Evolutionary conservation across 2,888 invertebrate genomes (phyloP).

Genomic region (Drosophila histrio): DNA sequence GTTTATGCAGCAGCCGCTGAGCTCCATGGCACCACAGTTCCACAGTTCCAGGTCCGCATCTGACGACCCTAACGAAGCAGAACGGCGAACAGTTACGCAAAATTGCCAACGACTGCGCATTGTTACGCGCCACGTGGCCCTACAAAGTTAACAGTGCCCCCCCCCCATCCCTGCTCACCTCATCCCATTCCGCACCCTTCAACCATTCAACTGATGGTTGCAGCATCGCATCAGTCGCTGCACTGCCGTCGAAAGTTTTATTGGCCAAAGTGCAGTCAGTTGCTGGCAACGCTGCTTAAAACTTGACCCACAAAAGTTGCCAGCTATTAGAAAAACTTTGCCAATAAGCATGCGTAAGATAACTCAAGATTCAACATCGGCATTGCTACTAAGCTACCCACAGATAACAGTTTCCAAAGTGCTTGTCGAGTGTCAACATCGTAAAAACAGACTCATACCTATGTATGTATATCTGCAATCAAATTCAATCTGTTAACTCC

Average conservation of each 20-base stretch:
- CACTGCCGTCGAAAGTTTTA: constrained; percentile 63
- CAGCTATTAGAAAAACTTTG: constrained; percentile 57
- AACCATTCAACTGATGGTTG: constrained; percentile 3
- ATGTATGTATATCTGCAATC: constrained; percentile 8
- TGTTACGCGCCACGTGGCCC: constrained; percentile 74
- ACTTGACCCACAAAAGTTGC: constrained; percentile 67
- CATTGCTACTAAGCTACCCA: constrained; percentile 3
- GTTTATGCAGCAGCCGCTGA: constrained; percentile 49
- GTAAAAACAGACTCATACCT: neutral
- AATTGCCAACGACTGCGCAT: constrained; percentile 75
- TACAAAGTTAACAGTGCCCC: constrained; percentile 55
- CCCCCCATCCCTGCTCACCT: neutral
- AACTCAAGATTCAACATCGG: constrained; percentile 14
- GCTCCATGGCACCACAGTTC: neutral
- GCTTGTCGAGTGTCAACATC: constrained; percentile 32
- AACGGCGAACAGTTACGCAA: constrained; percentile 75
- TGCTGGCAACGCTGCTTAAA: constrained; percentile 41
- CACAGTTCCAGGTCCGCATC: constrained; percentile 10
- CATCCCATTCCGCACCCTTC: neutral
- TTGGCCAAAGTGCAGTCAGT: constrained; percentile 62
- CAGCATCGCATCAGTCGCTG: constrained; percentile 42
- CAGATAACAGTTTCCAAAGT: constrained; percentile 17
- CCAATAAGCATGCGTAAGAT: constrained; percentile 62
- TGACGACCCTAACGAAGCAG: constrained; percentile 66
- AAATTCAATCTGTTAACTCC: constrained; percentile 7